Evolutionary conservation across 1,140 invertebrate genomes (phyloP).

Genomic region (Protaetia brevitarsis): DNA sequence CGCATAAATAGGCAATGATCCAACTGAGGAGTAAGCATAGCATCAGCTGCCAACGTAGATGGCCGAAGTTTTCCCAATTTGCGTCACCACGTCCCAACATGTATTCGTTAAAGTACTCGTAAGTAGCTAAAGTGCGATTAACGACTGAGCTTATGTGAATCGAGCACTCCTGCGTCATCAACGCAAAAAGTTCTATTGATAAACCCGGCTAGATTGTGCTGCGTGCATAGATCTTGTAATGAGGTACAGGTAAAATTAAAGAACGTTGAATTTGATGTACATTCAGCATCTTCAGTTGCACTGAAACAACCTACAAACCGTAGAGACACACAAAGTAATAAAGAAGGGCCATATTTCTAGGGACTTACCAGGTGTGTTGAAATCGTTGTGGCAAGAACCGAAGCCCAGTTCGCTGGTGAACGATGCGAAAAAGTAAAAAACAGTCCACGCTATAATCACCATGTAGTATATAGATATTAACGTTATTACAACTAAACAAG

Average conservation of each 20-base stretch:
- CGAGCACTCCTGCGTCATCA: constrained; percentile 32
- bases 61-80: constrained; percentile 62
- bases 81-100: constrained; percentile 57
- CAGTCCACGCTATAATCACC: constrained; percentile 75
- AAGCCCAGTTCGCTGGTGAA: constrained; percentile 66
- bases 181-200: constrained; percentile 51
- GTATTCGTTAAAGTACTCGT: constrained; percentile 61
- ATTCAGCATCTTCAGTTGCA: constrained; percentile 40
- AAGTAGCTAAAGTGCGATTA: constrained; percentile 42
- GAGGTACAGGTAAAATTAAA: constrained; percentile 53
- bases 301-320: constrained; percentile 40
- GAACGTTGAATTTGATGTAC: constrained; percentile 47
- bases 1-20: constrained; percentile 72
- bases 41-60: constrained; percentile 69
- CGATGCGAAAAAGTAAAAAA: constrained; percentile 73
- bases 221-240: constrained; percentile 52
- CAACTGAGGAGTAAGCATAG: constrained; percentile 68
- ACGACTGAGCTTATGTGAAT: constrained; percentile 49
- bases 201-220: constrained; percentile 41
- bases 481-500: constrained; percentile 70
- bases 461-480: constrained; percentile 82
- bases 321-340: background rate
- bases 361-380: constrained; percentile 59
- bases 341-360: background rate
- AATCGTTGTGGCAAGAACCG: constrained; percentile 68